Percentiles rank a stretch among this genome's conserved stretches.
These are phyloP conservation scores for Pinctada fucata DNA, from an alignment of 2,888 invertebrate genomes.

Conservation along the genomic window DNA sequence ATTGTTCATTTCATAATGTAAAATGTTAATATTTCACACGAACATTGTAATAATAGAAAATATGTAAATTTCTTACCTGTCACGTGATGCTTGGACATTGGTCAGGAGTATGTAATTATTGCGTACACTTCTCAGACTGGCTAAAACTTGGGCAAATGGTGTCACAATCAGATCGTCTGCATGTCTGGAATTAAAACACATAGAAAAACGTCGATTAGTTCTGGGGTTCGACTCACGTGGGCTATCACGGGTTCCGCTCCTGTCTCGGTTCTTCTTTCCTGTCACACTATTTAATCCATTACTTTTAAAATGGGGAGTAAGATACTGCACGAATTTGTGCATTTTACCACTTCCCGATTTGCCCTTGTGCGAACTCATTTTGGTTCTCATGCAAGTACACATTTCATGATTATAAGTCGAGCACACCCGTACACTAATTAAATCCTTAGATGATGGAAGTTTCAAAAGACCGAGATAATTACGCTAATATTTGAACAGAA, in stretches of 20 bases:
- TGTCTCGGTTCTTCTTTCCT: slow-evolving; percentile 49
- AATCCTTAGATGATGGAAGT: no score
- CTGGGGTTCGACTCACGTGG: background rate
- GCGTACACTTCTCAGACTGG: slow-evolving; percentile 97
- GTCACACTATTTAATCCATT: slow-evolving; percentile 54
- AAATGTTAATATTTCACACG: no score
- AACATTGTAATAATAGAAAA: no score
- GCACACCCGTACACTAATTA: no score
- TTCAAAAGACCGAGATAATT: no score
- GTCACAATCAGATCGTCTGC: slow-evolving; percentile 99
- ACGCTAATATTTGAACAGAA: no score
- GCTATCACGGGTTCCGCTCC: slow-evolving; percentile 20
- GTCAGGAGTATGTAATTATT: slow-evolving; percentile 98
- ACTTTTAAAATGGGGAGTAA: slow-evolving; percentile 58
- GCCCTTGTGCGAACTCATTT: background rate
- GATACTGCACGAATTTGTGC: slow-evolving; percentile 60
- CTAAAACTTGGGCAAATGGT: slow-evolving; percentile 99
- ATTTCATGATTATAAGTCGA: background rate
- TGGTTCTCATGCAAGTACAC: background rate
- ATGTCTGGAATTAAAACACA: slow-evolving; percentile 84
- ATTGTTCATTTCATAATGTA: no score
- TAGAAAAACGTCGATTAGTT: slow-evolving; percentile 52
- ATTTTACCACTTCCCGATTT: slow-evolving; percentile 30
- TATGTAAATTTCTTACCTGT: slow-evolving; percentile 64
- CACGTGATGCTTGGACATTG: slow-evolving; percentile 80